Conservation (phyloP, 2,888 invertebrate genomes). For the Oasisia sp. region DNA sequence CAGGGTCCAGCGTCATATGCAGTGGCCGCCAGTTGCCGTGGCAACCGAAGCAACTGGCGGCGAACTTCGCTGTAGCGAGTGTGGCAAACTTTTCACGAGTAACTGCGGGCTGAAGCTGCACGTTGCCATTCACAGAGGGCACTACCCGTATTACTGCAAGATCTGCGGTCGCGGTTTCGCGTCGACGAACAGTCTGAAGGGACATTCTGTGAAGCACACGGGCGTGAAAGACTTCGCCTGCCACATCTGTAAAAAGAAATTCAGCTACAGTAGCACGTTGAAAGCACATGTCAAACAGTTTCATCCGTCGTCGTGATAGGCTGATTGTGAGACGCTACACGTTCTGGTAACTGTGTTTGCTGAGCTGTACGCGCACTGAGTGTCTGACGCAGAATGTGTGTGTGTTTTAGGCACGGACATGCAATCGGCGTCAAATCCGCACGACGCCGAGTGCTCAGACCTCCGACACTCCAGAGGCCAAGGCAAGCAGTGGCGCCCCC, state of each 20-base stretch:
- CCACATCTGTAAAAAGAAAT: conserved; percentile 24
- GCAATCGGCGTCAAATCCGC: neutral
- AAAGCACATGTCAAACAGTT: conserved; percentile 19
- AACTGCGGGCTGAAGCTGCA: neutral
- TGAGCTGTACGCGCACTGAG: neutral
- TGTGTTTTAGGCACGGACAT: neutral
- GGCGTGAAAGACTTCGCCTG: conserved; percentile 25
- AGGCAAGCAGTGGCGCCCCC: neutral
- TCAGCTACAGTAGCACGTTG: conserved; percentile 24
- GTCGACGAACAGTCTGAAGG: conserved; percentile 25
- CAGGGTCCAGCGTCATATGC: neutral
- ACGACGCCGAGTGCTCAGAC: no score
- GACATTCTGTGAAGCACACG: conserved; percentile 27
- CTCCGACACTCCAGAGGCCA: neutral
- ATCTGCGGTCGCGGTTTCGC: conserved; percentile 24
- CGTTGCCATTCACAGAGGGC: neutral
- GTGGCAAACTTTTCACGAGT: neutral
- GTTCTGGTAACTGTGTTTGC: neutral
- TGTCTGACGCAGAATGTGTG: neutral
- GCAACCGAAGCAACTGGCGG: neutral
- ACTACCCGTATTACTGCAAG: conserved; percentile 21
- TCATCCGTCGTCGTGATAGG: neutral
- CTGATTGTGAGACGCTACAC: neutral
- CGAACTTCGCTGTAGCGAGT: neutral
- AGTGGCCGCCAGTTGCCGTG: neutral